These are phyloP conservation scores for Dendrolimus punctatus DNA, from an alignment of 1,140 invertebrate species.

Conservation along the genomic window DNA sequence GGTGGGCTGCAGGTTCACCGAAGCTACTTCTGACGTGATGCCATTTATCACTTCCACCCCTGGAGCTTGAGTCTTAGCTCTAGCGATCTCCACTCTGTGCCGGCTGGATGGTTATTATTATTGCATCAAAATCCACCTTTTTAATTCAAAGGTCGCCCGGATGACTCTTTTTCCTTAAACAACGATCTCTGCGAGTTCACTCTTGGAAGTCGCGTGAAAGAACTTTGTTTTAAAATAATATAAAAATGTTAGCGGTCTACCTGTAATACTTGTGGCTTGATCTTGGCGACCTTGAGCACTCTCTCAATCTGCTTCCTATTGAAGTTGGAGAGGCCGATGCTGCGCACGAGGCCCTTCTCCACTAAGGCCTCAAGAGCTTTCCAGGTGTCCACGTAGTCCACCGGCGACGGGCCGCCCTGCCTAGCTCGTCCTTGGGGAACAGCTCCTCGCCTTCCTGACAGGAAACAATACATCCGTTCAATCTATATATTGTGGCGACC, in stretches of 20 bases:
- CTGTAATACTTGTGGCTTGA: constrained; percentile 87
- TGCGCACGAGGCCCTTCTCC: constrained; percentile 74
- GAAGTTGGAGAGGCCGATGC: constrained; percentile 94
- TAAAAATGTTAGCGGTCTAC: constrained; percentile 49
- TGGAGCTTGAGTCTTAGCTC: no score
- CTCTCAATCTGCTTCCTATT: constrained; percentile 85
- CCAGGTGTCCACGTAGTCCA: constrained; percentile 93
- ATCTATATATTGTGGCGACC: no score
- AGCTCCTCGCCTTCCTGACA: constrained; percentile 71
- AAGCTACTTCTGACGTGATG: no score
- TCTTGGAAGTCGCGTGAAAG: background rate
- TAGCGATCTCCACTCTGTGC: no score
- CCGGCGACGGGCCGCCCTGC: constrained; percentile 64
- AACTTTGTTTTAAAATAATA: background rate
- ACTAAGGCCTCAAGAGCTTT: constrained; percentile 87
- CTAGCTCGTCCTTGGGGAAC: constrained; percentile 76
- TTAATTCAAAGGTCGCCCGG: background rate
- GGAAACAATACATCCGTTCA: background rate
- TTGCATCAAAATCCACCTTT: background rate
- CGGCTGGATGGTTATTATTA: background rate
- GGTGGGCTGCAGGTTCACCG: no score
- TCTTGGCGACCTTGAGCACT: constrained; percentile 77
- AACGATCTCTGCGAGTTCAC: no score
- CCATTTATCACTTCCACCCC: no score
- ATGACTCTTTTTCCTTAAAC: no score